Evolutionary conservation across 2,888 invertebrate species (phyloP).

Genomic region (Arrhopalites spinosus): DNA sequence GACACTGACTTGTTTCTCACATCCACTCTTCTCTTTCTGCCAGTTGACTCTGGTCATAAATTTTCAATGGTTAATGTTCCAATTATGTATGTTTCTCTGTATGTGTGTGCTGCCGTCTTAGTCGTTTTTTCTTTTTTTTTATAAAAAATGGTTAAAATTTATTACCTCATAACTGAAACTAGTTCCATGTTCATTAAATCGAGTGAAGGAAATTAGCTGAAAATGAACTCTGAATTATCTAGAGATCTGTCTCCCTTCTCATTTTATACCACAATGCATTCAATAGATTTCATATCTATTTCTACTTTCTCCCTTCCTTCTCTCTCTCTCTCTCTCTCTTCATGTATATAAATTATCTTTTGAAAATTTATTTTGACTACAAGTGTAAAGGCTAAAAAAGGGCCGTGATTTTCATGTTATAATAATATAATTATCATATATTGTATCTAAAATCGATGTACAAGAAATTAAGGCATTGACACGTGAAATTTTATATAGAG

Average conservation of each 20-base stretch:
- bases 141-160: constrained; percentile 40
- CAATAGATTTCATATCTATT: neutral
- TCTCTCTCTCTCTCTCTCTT: constrained; percentile 20
- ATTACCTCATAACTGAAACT: constrained; percentile 35
- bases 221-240: constrained; percentile 36
- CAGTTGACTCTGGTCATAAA: constrained; percentile 31
- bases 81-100: constrained; percentile 35
- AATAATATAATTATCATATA: too few species aligned
- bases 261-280: neutral
- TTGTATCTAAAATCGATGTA: neutral
- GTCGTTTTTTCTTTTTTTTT: constrained; percentile 21
- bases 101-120: neutral
- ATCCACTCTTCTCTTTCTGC: constrained; percentile 1
- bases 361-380: neutral
- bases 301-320: neutral
- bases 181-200: constrained; percentile 19
- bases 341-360: neutral
- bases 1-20: neutral
- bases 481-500: too few species aligned
- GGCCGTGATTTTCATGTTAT: neutral
- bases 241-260: neutral
- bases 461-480: too few species aligned
- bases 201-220: constrained; percentile 37
- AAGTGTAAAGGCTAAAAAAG: neutral
- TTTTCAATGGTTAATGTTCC: constrained; percentile 37